phyloP scores from a whole-genome alignment of 2,113 vertebrate species.

The Tachycineta bicolor region DNA sequence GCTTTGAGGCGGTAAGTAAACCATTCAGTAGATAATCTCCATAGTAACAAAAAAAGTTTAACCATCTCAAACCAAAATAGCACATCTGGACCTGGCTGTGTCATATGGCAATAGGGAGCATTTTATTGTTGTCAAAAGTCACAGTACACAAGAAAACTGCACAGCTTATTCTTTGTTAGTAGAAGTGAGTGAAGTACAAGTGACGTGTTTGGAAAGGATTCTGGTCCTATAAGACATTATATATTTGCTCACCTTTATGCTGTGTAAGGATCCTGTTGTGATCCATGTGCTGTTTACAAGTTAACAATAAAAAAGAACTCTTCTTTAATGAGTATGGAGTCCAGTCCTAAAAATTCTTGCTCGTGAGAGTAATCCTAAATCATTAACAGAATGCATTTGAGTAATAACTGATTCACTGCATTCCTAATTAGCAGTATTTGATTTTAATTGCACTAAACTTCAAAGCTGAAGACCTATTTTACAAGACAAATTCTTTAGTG shows the following conservation, averaged over 20 bases:
- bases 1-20: conserved; percentile 80
- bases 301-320: not conserved
- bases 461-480: not conserved
- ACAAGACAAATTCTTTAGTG: not conserved
- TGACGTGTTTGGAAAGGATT: not conserved
- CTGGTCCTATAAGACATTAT: conserved; percentile 1
- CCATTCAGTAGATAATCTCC: conserved; percentile 88
- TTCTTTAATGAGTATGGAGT: not conserved
- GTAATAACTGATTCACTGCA: not conserved
- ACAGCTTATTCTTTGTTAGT: not conserved
- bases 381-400: not conserved
- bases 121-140: conserved; percentile 58
- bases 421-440: not conserved
- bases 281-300: not conserved
- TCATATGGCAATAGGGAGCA: conserved; percentile 57
- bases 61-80: conserved; percentile 79
- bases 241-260: conserved; percentile 2
- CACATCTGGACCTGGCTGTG: conserved; percentile 70
- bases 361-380: not conserved
- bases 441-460: not conserved
- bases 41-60: conserved; percentile 89
- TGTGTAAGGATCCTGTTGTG: not conserved
- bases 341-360: not conserved
- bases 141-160: conserved; percentile 3
- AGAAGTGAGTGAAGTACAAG: not conserved